phyloP scores from a whole-genome alignment of 92 coral and sea anemone species.

The Epizoanthus rinbou region DNA sequence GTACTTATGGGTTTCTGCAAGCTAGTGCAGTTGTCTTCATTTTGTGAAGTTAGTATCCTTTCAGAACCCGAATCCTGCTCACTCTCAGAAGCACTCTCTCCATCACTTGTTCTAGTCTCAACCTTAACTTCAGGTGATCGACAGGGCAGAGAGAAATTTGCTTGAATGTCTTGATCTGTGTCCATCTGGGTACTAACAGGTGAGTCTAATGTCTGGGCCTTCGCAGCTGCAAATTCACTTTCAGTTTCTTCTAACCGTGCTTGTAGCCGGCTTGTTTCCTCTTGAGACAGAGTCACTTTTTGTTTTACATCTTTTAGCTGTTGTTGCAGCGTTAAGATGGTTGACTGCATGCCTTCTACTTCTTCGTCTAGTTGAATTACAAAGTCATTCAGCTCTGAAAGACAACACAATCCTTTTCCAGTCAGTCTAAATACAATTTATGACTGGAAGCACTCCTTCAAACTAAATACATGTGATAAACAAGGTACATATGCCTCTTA shows the following conservation, averaged over 20 bases:
- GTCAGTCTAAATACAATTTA: too few species aligned
- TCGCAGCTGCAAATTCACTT: conserved; percentile 59
- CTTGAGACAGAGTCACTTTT: conserved; percentile 66
- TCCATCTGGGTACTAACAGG: conserved; percentile 47
- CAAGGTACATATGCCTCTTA: too few species aligned
- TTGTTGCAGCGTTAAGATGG: conserved; percentile 94
- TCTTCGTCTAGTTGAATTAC: conserved; percentile 98
- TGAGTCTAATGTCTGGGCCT: conserved; percentile 51
- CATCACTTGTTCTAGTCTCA: conserved; percentile 28
- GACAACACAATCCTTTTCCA: not conserved
- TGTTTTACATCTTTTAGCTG: conserved; percentile 89
- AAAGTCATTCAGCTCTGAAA: conserved; percentile 93
- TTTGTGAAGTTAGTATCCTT: conserved; percentile 22
- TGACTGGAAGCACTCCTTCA: too few species aligned
- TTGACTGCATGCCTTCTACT: conserved; percentile 99
- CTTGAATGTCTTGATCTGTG: conserved; percentile 44
- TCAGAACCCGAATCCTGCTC: conserved; percentile 12
- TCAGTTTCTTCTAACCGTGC: conserved; percentile 62
- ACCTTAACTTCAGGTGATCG: conserved; percentile 19
- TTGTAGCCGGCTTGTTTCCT: conserved; percentile 44
- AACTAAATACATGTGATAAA: too few species aligned
- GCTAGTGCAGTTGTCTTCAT: conserved; percentile 34
- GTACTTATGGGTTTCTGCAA: conserved; percentile 23
- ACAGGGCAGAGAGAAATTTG: not conserved
- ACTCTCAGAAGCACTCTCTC: conserved; percentile 37